Evolutionary conservation across 2,797 vertebrate species (phyloP).

Genomic region (Otolemur crassicaudatus): DNA sequence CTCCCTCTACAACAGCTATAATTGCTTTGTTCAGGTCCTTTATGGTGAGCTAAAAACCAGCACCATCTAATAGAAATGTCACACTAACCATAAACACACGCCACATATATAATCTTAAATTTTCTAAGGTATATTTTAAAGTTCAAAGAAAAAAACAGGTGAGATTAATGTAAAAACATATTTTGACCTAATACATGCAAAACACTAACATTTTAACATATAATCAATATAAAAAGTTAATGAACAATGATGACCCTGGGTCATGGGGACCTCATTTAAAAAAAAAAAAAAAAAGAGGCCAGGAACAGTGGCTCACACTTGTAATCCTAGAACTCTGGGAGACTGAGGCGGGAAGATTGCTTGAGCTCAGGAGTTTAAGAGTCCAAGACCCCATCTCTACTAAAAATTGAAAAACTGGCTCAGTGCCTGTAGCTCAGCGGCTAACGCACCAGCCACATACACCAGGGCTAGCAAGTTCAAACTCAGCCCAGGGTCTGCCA

Average conservation of each 20-base stretch:
- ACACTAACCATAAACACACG: background rate
- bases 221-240: background rate
- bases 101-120: background rate
- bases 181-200: conserved; percentile 36
- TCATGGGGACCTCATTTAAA: background rate
- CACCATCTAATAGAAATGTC: background rate
- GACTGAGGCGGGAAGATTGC: too few relatives aligned
- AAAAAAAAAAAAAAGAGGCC: too few relatives aligned
- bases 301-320: too few relatives aligned
- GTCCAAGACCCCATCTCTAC: too few relatives aligned
- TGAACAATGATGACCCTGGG: background rate
- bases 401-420: too few relatives aligned
- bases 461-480: too few relatives aligned
- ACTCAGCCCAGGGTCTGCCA: too few relatives aligned
- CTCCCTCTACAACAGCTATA: background rate
- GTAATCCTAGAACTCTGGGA: too few relatives aligned
- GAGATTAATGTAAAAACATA: conserved; percentile 34
- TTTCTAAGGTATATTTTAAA: background rate
- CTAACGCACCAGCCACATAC: too few relatives aligned
- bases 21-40: background rate
- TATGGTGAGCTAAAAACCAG: background rate
- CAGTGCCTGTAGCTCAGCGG: too few relatives aligned
- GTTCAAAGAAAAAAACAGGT: background rate
- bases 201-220: conserved; percentile 33
- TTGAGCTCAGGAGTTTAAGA: too few relatives aligned